Evolutionary conservation across 2,113 vertebrate species (phyloP).

Genomic region (Deroptyus accipitrinus): DNA sequence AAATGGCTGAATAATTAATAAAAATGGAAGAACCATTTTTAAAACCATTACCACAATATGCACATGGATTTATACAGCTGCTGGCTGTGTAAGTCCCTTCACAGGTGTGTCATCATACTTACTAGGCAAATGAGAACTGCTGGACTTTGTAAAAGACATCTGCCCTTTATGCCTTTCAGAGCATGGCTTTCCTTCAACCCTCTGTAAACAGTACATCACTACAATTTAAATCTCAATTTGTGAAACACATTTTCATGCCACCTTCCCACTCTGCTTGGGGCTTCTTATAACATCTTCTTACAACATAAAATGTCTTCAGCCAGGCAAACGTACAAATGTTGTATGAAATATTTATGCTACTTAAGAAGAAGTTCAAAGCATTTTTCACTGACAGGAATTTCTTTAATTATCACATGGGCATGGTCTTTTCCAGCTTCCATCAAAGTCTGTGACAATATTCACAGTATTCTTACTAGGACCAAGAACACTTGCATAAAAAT

Average conservation of each 20-base stretch:
- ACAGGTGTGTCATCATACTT: not conserved
- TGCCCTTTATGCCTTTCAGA: not conserved
- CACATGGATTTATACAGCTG: not conserved
- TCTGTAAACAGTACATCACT: not conserved
- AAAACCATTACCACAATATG: not conserved
- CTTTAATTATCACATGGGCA: not conserved
- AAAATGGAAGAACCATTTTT: not conserved
- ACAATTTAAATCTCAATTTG: not conserved
- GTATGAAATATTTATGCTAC: not conserved
- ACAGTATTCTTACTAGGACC: not conserved
- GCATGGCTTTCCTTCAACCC: not conserved
- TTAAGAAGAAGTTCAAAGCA: not conserved
- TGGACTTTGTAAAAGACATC: not conserved
- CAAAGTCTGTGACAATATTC: not conserved
- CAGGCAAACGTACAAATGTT: not conserved
- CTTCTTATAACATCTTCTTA: not conserved
- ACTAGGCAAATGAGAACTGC: not conserved
- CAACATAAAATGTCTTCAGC: not conserved
- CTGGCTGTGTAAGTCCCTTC: not conserved
- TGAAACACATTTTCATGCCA: not conserved
- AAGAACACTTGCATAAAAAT: not conserved
- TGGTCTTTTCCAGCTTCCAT: not conserved
- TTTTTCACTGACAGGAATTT: not conserved
- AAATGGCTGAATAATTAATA: not conserved
- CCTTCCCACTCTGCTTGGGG: not conserved